Conservation (phyloP, 1,140 invertebrate species). For the Pseudomyrmex cubaensis region DNA sequence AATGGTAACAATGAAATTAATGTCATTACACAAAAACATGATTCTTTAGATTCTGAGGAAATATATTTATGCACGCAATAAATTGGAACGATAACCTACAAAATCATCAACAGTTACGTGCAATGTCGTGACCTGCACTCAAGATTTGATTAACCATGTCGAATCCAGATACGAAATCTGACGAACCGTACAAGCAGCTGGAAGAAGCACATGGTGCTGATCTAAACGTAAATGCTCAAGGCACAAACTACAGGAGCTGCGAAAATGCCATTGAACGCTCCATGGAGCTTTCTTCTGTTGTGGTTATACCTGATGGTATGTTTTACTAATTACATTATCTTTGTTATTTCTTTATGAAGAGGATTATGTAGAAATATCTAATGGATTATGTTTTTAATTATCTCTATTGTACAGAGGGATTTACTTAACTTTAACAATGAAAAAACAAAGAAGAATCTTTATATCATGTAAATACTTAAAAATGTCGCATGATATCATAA, state of each 20-base stretch:
- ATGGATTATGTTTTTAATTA: slow-evolving; percentile 53
- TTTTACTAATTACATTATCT: slow-evolving; percentile 1
- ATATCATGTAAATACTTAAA: slow-evolving; percentile 61
- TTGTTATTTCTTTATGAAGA: not conserved
- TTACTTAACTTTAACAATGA: slow-evolving; percentile 57
- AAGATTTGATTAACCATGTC: slow-evolving; percentile 68
- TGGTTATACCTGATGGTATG: slow-evolving; percentile 93
- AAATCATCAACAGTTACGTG: not conserved
- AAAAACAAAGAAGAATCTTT: slow-evolving; percentile 8
- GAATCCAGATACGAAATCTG: slow-evolving; percentile 73
- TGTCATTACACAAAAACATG: no score
- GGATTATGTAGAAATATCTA: slow-evolving; percentile 7
- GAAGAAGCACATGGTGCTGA: slow-evolving; percentile 78
- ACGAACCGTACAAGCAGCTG: slow-evolving; percentile 80
- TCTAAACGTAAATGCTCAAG: slow-evolving; percentile 72
- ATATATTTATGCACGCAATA: no score
- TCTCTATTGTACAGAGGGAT: slow-evolving; percentile 62
- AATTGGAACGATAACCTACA: slow-evolving; percentile 8
- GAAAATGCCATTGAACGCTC: slow-evolving; percentile 85
- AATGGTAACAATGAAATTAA: no score
- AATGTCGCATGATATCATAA: slow-evolving; percentile 60
- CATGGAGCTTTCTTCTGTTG: slow-evolving; percentile 92
- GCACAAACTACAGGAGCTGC: slow-evolving; percentile 61
- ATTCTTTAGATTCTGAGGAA: no score
- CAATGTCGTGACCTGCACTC: not conserved